Percentiles rank a stretch among this genome's conserved stretches.
phyloP scores from a whole-genome alignment of 2,113 vertebrate genomes.

The Aptenodytes forsteri region DNA sequence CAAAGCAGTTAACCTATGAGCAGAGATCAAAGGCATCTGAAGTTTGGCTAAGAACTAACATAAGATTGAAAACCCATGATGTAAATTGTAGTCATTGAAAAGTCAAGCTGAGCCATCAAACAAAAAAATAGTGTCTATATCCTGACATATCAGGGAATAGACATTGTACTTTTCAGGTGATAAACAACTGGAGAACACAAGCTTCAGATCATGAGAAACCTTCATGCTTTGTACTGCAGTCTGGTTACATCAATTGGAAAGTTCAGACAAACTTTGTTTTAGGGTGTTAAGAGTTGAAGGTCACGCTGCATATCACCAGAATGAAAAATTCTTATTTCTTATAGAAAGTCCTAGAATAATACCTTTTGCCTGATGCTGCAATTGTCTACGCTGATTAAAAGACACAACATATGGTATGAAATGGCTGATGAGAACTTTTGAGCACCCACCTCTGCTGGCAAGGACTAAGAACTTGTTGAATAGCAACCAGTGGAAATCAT shows the following conservation, averaged over 20 bases:
- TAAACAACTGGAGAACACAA: neutral
- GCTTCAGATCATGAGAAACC: neutral
- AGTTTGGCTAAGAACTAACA: neutral
- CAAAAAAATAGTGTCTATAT: neutral
- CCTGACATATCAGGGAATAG: slow-evolving; percentile 21
- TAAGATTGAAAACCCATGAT: neutral
- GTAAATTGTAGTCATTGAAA: slow-evolving; percentile 44
- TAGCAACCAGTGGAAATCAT: neutral
- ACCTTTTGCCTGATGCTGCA: neutral
- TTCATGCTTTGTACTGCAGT: neutral
- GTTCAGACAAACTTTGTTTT: neutral
- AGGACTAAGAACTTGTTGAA: neutral
- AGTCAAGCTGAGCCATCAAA: slow-evolving; percentile 39
- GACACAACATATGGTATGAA: neutral
- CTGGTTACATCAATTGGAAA: neutral
- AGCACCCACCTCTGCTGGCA: neutral
- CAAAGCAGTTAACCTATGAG: neutral
- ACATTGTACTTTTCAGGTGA: slow-evolving; percentile 8
- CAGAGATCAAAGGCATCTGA: slow-evolving; percentile 19
- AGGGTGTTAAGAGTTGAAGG: slow-evolving; percentile 7
- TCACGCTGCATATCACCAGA: neutral
- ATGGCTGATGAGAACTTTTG: neutral
- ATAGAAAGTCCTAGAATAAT: neutral
- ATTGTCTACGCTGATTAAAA: neutral
- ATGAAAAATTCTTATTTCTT: neutral